Base-by-base conservation (phyloP, 2,113 vertebrate genomes). In the Corvus moneduloides region DNA sequence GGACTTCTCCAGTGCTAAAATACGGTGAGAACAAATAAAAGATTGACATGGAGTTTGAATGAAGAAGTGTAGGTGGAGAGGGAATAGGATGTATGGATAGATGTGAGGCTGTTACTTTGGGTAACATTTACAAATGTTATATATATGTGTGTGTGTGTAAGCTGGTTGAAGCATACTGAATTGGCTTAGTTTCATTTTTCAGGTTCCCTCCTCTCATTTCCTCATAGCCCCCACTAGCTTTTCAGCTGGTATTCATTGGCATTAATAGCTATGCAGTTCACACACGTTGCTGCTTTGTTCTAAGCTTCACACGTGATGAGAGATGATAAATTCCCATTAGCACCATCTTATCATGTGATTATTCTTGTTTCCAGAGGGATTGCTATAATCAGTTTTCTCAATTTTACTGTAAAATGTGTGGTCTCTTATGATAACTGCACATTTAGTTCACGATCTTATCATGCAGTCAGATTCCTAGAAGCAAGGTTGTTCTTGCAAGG, bases 371-470 rank as follows among this genome's bases (percentile, higher is more conserved):
- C 89, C 84, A 93, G 67, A 79, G 91, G 93, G 89, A 95, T 74
- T 95, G 87, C 89, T 98, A 92, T 97, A 98, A 98, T 97, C 98
- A 97, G 96, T 97, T 98, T 98, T 97, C 89, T 87, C 93, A 91
- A 54, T 96, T 96, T 98, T 98, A 96, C 96, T 94, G 96, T 93
- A 96, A 97, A 98, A 97, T 97, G 96, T 97, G 96, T 96, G 96
- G 97, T 96, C 94, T 95, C 67, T 93, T 88, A 91, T 8, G 12
- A 94, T 96, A 92, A 87, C 94, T 86, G 63, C 67, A 73, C 87
- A 66, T 96, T 97, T 97, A 94, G 87, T 90, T 95, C 86, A 86
- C 1, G 24, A 94, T 84, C 75, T 91, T 93, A 94, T 93, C 92
- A 49, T 72, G 79, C 68, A 94, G 77, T 67, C 81, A 52, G 81